Conservation (phyloP, 2,113 vertebrate species). For the Centropus bengalensis region DNA sequence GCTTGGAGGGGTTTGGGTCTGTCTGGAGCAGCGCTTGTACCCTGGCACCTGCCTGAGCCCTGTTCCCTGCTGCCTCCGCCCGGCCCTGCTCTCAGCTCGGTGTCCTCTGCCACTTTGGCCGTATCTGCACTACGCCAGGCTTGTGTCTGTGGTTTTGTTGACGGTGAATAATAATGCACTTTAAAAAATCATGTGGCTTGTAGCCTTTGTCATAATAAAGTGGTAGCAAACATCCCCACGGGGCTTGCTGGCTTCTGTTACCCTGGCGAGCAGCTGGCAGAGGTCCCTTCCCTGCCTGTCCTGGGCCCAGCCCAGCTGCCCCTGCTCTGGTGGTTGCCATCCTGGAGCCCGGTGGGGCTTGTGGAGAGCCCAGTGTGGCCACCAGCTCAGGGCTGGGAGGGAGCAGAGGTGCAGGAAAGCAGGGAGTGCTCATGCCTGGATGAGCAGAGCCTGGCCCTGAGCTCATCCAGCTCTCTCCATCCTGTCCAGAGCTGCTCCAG, state of each 20-base stretch:
- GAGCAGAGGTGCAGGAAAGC: neutral
- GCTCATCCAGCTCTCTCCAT: neutral
- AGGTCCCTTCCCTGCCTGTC: rapidly evolving
- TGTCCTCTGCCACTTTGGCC: neutral
- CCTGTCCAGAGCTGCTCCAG: too few species aligned
- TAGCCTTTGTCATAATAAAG: constrained; percentile 81
- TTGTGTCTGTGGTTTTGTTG: constrained; percentile 68
- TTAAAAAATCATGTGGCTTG: constrained; percentile 77
- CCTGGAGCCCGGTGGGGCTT: rapidly evolving
- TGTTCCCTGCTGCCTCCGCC: neutral
- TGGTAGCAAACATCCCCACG: constrained; percentile 41
- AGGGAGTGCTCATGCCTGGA: neutral
- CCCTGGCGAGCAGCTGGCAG: neutral
- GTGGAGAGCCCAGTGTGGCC: rapidly evolving
- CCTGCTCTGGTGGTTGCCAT: rapidly evolving
- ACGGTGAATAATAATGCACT: constrained; percentile 77
- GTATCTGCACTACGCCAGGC: constrained; percentile 46
- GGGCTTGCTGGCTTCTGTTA: neutral
- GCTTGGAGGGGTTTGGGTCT: neutral
- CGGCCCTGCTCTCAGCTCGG: neutral
- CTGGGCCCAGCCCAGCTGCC: rapidly evolving
- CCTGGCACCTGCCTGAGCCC: neutral
- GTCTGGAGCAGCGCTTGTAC: constrained; percentile 32
- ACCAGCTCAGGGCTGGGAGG: neutral
- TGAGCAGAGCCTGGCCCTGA: rapidly evolving